Evolutionary conservation across 2,888 invertebrate genomes (phyloP).

Genomic region (Drepanosiphum platanoidis): DNA sequence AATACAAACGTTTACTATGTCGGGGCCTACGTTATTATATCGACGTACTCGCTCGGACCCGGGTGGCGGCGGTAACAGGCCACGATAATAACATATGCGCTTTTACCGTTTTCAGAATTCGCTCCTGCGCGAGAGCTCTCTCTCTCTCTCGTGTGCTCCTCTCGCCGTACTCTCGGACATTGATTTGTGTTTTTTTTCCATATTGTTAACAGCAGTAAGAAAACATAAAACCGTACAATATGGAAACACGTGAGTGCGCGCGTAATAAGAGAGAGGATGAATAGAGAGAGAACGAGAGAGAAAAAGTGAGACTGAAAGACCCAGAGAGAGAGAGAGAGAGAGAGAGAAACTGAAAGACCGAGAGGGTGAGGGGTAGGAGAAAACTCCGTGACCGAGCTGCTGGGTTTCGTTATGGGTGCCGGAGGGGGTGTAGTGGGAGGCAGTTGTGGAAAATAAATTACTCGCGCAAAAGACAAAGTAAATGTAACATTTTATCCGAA

Average conservation of each 20-base stretch:
- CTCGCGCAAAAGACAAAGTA: slow-evolving; percentile 39
- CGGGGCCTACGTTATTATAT: background rate
- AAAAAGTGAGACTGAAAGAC: background rate
- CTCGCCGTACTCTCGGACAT: background rate
- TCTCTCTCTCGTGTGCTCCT: background rate
- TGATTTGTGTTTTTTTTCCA: slow-evolving; percentile 17
- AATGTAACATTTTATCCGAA: slow-evolving; percentile 42
- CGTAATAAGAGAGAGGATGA: no score
- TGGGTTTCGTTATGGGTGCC: background rate
- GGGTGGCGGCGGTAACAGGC: no score
- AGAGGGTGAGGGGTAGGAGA: background rate
- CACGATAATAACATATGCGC: background rate
- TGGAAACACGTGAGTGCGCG: background rate
- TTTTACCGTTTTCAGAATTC: background rate
- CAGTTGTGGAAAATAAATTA: slow-evolving; percentile 42
- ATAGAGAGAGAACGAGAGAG: background rate
- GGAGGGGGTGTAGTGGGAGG: background rate
- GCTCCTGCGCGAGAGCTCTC: background rate
- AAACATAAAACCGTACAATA: background rate
- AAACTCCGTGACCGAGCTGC: background rate
- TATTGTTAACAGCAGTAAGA: background rate
- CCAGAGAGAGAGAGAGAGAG: background rate
- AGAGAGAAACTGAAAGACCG: no score
- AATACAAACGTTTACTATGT: no score
- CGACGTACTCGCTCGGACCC: background rate